These are phyloP conservation scores for Clinocottus analis DNA, from an alignment of 2,113 vertebrate species.

Conservation along the genomic window DNA sequence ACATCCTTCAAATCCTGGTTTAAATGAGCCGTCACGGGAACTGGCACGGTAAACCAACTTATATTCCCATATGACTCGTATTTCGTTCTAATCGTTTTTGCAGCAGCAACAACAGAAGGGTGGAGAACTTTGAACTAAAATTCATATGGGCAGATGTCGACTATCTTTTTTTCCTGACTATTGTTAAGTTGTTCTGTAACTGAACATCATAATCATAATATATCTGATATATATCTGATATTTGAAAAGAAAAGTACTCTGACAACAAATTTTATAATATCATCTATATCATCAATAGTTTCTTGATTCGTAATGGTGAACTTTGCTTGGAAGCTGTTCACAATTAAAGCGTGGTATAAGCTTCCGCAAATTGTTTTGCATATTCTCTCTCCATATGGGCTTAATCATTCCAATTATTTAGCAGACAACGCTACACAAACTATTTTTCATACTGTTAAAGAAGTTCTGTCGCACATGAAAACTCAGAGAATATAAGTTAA, in stretches of 20 bases:
- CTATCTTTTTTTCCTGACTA: neutral
- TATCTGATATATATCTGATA: conserved; percentile 29
- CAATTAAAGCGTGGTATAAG: neutral
- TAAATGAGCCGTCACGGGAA: conserved; percentile 70
- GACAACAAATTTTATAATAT: neutral
- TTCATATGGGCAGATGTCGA: conserved; percentile 12
- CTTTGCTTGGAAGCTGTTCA: neutral
- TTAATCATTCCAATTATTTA: neutral
- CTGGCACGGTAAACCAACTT: conserved; percentile 21
- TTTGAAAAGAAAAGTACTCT: conserved; percentile 15
- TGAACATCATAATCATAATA: conserved; percentile 27
- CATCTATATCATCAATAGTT: neutral
- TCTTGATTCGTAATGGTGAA: neutral
- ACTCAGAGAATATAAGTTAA: too few species aligned
- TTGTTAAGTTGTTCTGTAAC: neutral
- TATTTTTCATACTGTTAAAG: neutral
- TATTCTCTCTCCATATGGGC: neutral
- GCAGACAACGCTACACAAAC: too few species aligned
- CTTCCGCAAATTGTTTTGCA: neutral
- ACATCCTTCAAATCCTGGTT: conserved; percentile 65
- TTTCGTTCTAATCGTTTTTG: conserved; percentile 54
- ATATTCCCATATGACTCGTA: conserved; percentile 59
- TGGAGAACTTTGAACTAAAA: conserved; percentile 24
- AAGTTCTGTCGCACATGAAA: too few species aligned
- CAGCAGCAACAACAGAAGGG: conserved; percentile 24